Percentiles rank a stretch among this genome's conserved stretches.
These are phyloP conservation scores for Carterocephalus palaemon DNA, from an alignment of 2,888 invertebrate species.

Conservation along the genomic window DNA sequence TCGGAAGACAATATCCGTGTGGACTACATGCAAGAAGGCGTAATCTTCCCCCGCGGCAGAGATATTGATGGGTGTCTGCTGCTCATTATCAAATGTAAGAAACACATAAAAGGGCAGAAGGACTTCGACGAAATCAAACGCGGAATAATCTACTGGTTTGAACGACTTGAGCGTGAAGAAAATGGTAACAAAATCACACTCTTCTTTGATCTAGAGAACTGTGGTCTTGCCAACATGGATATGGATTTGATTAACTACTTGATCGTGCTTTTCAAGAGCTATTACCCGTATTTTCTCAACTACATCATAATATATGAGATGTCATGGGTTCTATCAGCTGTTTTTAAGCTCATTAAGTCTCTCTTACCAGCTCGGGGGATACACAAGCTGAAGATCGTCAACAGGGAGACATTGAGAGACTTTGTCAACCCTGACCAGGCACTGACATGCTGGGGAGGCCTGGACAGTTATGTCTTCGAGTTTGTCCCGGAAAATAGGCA, in stretches of 20 bases:
- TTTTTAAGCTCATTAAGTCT: slow-evolving; percentile 93
- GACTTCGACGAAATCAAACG: slow-evolving; percentile 87
- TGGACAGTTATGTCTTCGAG: slow-evolving; percentile 84
- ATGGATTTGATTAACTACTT: slow-evolving; percentile 94
- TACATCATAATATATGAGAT: slow-evolving; percentile 95
- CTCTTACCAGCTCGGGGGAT: slow-evolving; percentile 93
- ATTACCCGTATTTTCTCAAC: slow-evolving; percentile 92
- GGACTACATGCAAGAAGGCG: slow-evolving; percentile 85
- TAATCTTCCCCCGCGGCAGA: slow-evolving; percentile 85
- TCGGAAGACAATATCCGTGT: slow-evolving; percentile 81
- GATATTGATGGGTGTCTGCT: slow-evolving; percentile 89
- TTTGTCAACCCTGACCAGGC: slow-evolving; percentile 87
- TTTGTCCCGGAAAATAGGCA: slow-evolving; percentile 82
- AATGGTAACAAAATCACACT: slow-evolving; percentile 88
- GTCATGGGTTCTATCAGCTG: slow-evolving; percentile 96
- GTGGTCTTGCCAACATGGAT: slow-evolving; percentile 92
- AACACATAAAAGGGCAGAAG: slow-evolving; percentile 87
- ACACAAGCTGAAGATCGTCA: slow-evolving; percentile 91
- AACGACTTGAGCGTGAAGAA: slow-evolving; percentile 86
- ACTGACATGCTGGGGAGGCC: slow-evolving; percentile 89
- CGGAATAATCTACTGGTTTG: slow-evolving; percentile 92
- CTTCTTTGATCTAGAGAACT: slow-evolving; percentile 94
- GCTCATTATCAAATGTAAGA: slow-evolving; percentile 88
- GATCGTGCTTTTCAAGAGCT: slow-evolving; percentile 90
- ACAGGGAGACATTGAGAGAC: slow-evolving; percentile 85